Percentiles rank a stretch among this genome's conserved stretches.
Evolutionary conservation across 2,797 vertebrate genomes (phyloP).

Genomic region (Urocyon cinereoargenteus): DNA sequence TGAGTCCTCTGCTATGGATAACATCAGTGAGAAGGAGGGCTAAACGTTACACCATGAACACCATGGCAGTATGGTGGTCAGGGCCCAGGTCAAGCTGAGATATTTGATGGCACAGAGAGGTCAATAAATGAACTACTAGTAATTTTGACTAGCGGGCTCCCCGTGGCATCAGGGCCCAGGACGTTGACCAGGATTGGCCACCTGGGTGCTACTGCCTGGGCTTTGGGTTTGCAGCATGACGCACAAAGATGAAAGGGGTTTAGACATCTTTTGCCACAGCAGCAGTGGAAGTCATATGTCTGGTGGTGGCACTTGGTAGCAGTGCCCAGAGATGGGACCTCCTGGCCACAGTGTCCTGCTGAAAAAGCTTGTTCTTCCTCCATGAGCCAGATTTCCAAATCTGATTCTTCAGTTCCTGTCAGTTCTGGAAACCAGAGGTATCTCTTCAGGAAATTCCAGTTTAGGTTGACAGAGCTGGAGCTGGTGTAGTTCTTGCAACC

Average conservation of each 20-base stretch:
- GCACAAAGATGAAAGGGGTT: background rate
- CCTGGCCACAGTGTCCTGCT: background rate
- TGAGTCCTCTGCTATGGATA: background rate
- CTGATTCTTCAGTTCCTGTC: background rate
- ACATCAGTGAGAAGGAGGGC: background rate
- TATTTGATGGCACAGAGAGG: too few species aligned
- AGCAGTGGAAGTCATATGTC: background rate
- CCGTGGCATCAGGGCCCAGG: background rate
- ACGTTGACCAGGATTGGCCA: background rate
- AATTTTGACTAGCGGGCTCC: too few species aligned
- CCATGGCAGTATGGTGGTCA: background rate
- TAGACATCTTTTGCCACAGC: background rate
- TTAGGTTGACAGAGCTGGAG: background rate
- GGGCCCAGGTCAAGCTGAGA: background rate
- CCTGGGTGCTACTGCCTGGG: background rate
- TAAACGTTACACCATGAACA: background rate
- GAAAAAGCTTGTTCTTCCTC: background rate
- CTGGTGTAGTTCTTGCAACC: background rate
- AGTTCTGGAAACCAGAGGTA: background rate
- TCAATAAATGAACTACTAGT: too few species aligned
- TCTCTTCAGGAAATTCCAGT: conserved; percentile 31
- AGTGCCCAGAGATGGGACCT: background rate
- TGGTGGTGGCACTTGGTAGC: background rate
- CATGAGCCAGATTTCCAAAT: background rate
- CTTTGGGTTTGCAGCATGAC: background rate